Base-by-base conservation (phyloP, 2,113 vertebrate genomes). In the Lepisosteus oculatus region DNA sequence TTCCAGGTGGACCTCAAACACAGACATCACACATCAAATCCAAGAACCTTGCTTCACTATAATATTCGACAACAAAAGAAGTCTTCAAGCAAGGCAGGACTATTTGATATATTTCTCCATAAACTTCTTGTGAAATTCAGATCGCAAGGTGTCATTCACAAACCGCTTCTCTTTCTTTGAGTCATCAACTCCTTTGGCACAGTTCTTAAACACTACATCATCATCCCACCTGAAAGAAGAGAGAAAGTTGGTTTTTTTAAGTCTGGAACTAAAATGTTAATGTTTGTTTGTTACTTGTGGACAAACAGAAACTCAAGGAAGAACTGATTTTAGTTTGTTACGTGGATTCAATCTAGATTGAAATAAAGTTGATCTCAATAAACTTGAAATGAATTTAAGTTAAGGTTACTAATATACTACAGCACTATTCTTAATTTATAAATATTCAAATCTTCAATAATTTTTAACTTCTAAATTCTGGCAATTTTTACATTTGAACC, bases 131-230 rank as follows among this genome's bases (percentile, higher is more conserved):
- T 72, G 61, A 62, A 72, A 67, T 54, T 72, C 70, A 4, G 97
- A 99, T 71, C 96, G 91, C 80, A 99, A 88, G 0, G 97, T 99
- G 83, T 99, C 97, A 5, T 99, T 99, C 14, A 99, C 90, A 0
- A 99, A 99, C 74, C 96, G 93, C 77, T 99, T 99, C 88, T 99
- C 96, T 77, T 95, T 98, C 74, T 96, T 95, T 14, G 94, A 88
- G 55, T 99, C 96, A 0, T 99, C 96, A 57, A 98, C 89, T n/a
- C 96, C 97, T 83, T 98, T 99, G 68, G 97, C 97, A 65, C 96
- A 99, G 74, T 99, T 99, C 90, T 99, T 99, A 87, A 99, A 99
- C 71, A 99, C 96, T 15, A 99, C 96, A n/a, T 99, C 97, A 67
- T 99, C 97, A 17, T 99, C 97, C 97, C 97, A 99, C 78, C 97